phyloP scores from a whole-genome alignment of 2,797 vertebrate species.

The Rhadinocentrus ornatus region DNA sequence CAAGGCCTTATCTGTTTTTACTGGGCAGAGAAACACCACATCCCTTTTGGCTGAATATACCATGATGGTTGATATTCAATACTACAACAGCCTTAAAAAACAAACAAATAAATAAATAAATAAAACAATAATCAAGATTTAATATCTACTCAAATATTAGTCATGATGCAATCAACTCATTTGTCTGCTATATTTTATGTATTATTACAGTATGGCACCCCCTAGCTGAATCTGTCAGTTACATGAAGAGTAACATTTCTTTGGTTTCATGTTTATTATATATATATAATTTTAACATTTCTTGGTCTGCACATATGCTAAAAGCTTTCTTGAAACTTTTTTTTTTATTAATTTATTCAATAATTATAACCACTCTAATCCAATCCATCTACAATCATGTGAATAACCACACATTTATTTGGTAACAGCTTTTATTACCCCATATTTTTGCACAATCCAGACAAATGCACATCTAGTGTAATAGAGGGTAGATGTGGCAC shows the following conservation, averaged over 20 bases:
- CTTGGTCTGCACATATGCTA: not conserved
- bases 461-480: slow-evolving; percentile 67
- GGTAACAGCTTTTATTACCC: slow-evolving; percentile 67
- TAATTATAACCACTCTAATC: not conserved
- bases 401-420: slow-evolving; percentile 5
- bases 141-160: not conserved
- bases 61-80: not conserved
- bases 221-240: slow-evolving; percentile 19
- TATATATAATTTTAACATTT: too few relatives aligned
- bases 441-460: slow-evolving; percentile 67
- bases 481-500: slow-evolving; percentile 59
- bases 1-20: not conserved
- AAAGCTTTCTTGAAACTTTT: not conserved
- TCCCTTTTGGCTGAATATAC: not conserved
- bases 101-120: not conserved
- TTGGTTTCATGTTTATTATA: not conserved
- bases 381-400: not conserved
- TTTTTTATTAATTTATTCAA: not conserved
- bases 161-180: not conserved
- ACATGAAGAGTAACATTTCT: not conserved
- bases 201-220: slow-evolving; percentile 35
- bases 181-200: not conserved
- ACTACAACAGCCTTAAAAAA: fast-evolving
- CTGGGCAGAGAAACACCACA: not conserved
- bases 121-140: not conserved